Evolutionary conservation across 2,797 vertebrate genomes (phyloP).

Genomic region (Rallus crepitans): DNA sequence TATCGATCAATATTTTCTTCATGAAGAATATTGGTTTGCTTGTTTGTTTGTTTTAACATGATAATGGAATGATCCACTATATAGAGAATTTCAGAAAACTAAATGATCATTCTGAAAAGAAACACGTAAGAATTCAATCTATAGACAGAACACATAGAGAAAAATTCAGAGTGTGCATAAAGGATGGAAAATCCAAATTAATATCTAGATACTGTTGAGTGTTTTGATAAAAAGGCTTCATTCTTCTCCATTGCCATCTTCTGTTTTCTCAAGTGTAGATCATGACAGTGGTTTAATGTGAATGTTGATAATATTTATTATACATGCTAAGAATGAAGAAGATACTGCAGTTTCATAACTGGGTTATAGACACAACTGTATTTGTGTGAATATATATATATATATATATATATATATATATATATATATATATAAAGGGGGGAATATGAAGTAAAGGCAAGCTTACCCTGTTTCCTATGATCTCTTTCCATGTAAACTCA

Average conservation of each 20-base stretch:
- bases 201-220: not conserved
- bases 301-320: not conserved
- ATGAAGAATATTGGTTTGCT: not conserved
- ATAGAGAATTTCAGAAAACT: not conserved
- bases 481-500: not conserved
- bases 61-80: not conserved
- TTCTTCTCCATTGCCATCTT: not conserved
- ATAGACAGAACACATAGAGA: not conserved
- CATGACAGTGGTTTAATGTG: not conserved
- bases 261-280: not conserved
- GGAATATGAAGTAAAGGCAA: not conserved
- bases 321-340: not conserved
- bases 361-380: not conserved
- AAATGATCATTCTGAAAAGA: not conserved
- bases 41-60: not conserved
- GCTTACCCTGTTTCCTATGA: not conserved
- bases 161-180: not conserved
- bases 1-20: not conserved
- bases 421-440: too few relatives aligned
- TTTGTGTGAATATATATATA: not conserved
- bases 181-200: not conserved
- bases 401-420: too few relatives aligned
- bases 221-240: not conserved
- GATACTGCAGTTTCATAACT: not conserved
- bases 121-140: not conserved